phyloP scores from a whole-genome alignment of 2,888 invertebrate genomes.

The Hypomecis atomaria region DNA sequence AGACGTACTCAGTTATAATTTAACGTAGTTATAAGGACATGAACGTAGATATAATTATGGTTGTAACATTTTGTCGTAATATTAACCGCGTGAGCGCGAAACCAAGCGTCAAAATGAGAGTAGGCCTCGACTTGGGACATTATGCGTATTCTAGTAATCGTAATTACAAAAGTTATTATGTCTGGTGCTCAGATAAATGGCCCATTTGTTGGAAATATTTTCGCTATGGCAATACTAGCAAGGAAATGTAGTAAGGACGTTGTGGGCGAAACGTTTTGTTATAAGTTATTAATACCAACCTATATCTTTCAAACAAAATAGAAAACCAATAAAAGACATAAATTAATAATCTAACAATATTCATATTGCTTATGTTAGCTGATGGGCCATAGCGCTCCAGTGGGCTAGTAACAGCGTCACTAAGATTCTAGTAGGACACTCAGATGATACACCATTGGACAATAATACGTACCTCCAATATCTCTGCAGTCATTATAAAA shows the following conservation, averaged over 20 bases:
- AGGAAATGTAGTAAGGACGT: constrained; percentile 24
- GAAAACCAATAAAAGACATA: no score
- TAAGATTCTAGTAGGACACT: no score
- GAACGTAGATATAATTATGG: background rate
- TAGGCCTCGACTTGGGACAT: constrained; percentile 32
- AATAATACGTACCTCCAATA: no score
- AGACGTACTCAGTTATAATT: no score
- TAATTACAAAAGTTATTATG: constrained; percentile 77
- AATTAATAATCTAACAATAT: no score
- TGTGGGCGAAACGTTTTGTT: background rate
- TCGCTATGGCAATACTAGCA: constrained; percentile 44
- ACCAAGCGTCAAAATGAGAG: constrained; percentile 30
- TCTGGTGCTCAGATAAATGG: constrained; percentile 75
- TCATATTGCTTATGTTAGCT: no score
- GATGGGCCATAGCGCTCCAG: no score
- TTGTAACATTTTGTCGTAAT: constrained; percentile 23
- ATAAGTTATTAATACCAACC: constrained; percentile 6
- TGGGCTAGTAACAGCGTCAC: no score
- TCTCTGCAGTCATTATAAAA: no score
- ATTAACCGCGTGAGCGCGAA: constrained; percentile 26
- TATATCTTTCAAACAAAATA: no score
- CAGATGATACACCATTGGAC: no score
- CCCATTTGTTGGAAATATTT: constrained; percentile 80
- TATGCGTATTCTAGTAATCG: constrained; percentile 63
- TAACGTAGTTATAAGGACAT: background rate